Evolutionary conservation across 35 echinoderm and acorn worm species (phyloP), one percentile per base, ranked within the genome.

Genomic region (Apostichopus japonicus): DNA sequence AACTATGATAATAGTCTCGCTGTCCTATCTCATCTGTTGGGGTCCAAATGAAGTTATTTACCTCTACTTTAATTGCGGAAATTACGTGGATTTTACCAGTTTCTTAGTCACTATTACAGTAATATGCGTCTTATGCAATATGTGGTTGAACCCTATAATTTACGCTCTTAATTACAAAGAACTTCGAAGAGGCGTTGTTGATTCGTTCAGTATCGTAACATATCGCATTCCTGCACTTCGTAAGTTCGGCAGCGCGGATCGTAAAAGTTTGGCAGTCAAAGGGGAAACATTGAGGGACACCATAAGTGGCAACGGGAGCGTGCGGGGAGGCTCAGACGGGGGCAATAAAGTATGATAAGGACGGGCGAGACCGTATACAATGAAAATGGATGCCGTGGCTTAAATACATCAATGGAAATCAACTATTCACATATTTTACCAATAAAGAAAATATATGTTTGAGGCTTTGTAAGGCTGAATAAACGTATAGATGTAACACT

Each of bases 1-100:
- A 22, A 96, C 95, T 4, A 93, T 93, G 71, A 86, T 96, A 14
- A 90, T 93, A 4, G 95, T 96, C 10, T 93, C 92, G 1, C 19
- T 96, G 9, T 86, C 88, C 16, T 96, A 93, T 70, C 63, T 96
- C 65, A 93, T 96, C 52, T 96, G 95, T 76, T 96, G 92, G 95
- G 92, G 87, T 25, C 95, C 95, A 17, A 96, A 93, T 79, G 92
- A 96, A 56, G 65, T 96, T 27, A 59, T 91, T n/a, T 96, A 93
- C 25, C 93, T 96, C 14, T 96, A 93, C 23, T 90, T 91, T 53
- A 96, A 96, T 54, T 61, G 88, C 77, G 92, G 92, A 5, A 88
- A 92, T 44, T 21, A 61, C 70, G 91, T 92, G 1, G 59, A 95
- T 79, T 92, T 84, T 67, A 79, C 62, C 90, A 84, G 94, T 71